A percentile compares a stretch with the other conserved stretches of the same genome.
Conservation (phyloP, 1,140 invertebrate species). For the Pararge aegeria region DNA sequence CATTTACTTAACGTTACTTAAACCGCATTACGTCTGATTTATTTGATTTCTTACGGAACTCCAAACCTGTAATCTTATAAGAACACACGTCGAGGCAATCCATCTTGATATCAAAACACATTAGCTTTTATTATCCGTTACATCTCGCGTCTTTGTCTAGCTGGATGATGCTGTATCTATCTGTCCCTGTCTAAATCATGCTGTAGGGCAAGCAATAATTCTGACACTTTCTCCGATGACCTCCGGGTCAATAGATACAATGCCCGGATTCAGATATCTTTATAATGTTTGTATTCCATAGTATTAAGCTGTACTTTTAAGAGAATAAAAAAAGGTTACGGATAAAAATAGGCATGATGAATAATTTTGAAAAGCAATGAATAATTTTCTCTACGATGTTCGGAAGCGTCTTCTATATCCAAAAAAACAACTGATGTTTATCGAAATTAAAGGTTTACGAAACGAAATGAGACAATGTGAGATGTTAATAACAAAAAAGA, state of each 20-base stretch:
- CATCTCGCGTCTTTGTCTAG: conserved; percentile 8
- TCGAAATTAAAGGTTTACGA: no score
- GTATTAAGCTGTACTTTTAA: background rate
- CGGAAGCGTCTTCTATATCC: no score
- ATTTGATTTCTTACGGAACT: conserved; percentile 1
- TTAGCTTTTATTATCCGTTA: conserved; percentile 7
- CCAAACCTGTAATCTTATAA: conserved; percentile 11
- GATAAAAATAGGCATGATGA: no score
- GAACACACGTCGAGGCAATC: conserved; percentile 35
- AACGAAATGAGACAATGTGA: no score
- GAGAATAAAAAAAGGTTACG: no score
- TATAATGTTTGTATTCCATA: background rate
- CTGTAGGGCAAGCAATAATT: conserved; percentile 39
- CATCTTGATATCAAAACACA: conserved; percentile 43
- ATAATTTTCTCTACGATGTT: no score
- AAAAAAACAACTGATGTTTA: no score
- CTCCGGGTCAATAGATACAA: conserved; percentile 32
- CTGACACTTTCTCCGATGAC: conserved; percentile 56
- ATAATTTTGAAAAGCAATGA: no score
- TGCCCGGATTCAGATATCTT: conserved; percentile 1
- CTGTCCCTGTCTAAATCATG: conserved; percentile 21
- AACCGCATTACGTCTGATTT: conserved; percentile 3
- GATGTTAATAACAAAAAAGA: no score
- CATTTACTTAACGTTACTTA: no score
- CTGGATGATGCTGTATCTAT: conserved; percentile 10